These are phyloP conservation scores for Natrix natrix DNA, from an alignment of 2,797 vertebrate species.

Conservation along the genomic window DNA sequence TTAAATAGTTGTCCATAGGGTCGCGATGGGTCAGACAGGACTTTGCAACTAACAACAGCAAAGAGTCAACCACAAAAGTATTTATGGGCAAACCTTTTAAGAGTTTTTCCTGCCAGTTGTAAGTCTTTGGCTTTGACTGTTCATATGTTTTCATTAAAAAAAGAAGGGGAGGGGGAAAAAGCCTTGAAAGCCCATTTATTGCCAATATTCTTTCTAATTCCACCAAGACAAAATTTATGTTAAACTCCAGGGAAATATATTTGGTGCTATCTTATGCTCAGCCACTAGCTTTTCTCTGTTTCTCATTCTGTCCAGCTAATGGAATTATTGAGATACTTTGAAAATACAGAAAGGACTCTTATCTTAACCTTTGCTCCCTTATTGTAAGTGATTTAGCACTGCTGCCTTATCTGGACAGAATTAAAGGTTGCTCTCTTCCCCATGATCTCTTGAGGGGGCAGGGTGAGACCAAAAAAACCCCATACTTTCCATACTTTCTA, in stretches of 20 bases:
- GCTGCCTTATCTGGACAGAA: constrained; percentile 49
- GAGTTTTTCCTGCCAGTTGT: not conserved
- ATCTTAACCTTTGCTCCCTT: constrained; percentile 54
- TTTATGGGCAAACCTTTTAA: constrained; percentile 18
- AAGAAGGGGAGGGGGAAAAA: not conserved
- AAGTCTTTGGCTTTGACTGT: constrained; percentile 12
- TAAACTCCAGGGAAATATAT: constrained; percentile 45
- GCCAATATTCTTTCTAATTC: constrained; percentile 40
- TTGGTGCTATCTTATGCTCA: constrained; percentile 38
- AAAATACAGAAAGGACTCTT: constrained; percentile 25
- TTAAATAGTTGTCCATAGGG: no score
- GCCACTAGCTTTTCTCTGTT: constrained; percentile 10
- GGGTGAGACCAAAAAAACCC: not conserved
- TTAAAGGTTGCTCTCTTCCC: constrained; percentile 32
- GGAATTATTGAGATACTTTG: constrained; percentile 45
- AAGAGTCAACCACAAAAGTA: not conserved
- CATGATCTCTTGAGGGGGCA: not conserved
- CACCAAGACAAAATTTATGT: constrained; percentile 44
- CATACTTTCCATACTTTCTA: not conserved
- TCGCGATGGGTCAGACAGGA: no score
- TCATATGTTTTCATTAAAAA: not conserved
- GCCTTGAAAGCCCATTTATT: not conserved
- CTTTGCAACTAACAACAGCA: no score
- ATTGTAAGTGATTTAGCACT: constrained; percentile 49
- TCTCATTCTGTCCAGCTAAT: constrained; percentile 31